Base-by-base conservation (phyloP, 1,140 invertebrate genomes). In the Pachypeltis micranthus region DNA sequence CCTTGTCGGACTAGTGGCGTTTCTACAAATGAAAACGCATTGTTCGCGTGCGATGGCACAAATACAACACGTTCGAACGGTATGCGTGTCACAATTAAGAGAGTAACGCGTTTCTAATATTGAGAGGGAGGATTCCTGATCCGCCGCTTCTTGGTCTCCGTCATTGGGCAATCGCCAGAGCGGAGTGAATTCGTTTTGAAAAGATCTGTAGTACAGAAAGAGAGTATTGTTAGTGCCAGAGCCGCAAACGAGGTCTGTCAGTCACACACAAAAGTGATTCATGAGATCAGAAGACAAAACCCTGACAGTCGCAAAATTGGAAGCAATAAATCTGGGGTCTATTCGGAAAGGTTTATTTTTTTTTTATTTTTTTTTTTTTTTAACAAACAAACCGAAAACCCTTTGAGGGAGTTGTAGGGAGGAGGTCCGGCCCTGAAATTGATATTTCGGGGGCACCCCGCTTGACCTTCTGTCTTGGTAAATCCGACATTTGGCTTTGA, bases 401-500 rank as follows among this genome's bases (percentile, higher is more conserved):
- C 47, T 51, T 51, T 51, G 55, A 57, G 55, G 27, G 55, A 21
- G 55, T 10, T 25, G 24, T 16, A 56, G 29, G 29, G 26, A 59
- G 57, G 29, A 56, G 54, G 26, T 39, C 34, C 34, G 34, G 47
- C 23, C 25, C 57, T 59, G 57, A 59, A 59, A 59, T 59, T 59
- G 57, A 59, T 59, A 59, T 59, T 59, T 59, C 47, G 47, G 47
- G 47, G 47, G n/a, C 14, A 59, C 29, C 57, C 57, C 57, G 26
- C 29, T 59, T 59, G 57, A 59, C 57, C 57, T 59, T 59, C 57
- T 59, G 28, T 59, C 57, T 59, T 59, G 57, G 57, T 59, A 59
- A 59, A 59, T 59, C 57, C 57, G 57, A 59, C 57, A 59, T 59
- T 59, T 59, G 57, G 57, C 26, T 59, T 59, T 59, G 57, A 31